Evolutionary conservation across 2,797 vertebrate genomes (phyloP).

Genomic region (Astyanax mexicanus): DNA sequence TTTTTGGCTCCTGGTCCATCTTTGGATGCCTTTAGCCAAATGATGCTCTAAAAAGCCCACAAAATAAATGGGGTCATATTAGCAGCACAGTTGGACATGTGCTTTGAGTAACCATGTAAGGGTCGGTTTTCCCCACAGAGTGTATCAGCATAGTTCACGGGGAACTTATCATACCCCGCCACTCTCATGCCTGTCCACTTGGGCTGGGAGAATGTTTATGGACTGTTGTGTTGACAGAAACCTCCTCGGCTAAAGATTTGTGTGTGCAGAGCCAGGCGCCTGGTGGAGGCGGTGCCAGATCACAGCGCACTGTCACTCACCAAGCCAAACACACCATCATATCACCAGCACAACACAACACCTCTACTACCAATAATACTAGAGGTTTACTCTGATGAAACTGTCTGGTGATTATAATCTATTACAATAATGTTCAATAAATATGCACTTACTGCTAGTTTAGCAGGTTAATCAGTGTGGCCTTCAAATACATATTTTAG

Average conservation of each 20-base stretch:
- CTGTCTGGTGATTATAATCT: no score
- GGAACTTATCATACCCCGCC: constrained; percentile 41
- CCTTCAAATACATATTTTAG: no score
- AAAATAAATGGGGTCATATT: constrained; percentile 10
- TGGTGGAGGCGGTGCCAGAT: neutral
- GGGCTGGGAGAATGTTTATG: constrained; percentile 19
- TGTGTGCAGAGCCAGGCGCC: neutral
- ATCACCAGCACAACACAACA: neutral
- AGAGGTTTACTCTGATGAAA: no score
- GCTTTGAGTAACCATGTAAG: constrained; percentile 41
- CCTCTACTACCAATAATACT: neutral
- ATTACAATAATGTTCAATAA: no score
- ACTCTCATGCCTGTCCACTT: constrained; percentile 22
- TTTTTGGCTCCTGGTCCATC: constrained; percentile 15
- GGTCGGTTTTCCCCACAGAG: constrained; percentile 13
- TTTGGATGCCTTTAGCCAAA: constrained; percentile 31
- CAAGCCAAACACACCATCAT: neutral
- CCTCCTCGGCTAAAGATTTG: neutral
- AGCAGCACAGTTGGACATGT: neutral
- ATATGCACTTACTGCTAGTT: no score
- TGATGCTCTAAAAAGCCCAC: constrained; percentile 21
- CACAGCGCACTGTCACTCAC: constrained; percentile 34
- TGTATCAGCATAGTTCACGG: constrained; percentile 24
- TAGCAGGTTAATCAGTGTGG: no score
- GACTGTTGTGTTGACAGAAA: constrained; percentile 40